Conservation (phyloP, 2,888 invertebrate species). For the Drosophila suboccidentalis region DNA sequence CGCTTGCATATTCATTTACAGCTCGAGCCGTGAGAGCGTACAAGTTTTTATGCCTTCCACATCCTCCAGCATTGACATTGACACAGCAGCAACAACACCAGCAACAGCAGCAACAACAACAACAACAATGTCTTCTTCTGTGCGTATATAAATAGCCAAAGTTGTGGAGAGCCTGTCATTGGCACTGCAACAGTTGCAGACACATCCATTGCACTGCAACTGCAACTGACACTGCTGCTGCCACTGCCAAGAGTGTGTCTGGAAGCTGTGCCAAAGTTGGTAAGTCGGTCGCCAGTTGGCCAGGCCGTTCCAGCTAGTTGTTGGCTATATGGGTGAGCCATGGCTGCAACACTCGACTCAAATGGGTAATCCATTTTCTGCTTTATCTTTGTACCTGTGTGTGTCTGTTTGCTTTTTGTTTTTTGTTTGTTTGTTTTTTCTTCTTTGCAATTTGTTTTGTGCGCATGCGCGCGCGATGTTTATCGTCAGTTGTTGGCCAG, state of each 20-base stretch:
- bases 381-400: conserved; percentile 19
- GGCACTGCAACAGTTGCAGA: conserved; percentile 15
- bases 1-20: conserved; percentile 77
- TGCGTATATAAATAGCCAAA: conserved; percentile 68
- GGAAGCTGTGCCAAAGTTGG: conserved; percentile 55
- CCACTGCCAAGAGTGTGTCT: conserved; percentile 40
- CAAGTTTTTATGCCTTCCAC: conserved; percentile 61
- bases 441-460: conserved; percentile 75
- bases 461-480: conserved; percentile 71
- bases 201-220: conserved; percentile 25
- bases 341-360: conserved; percentile 48
- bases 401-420: conserved; percentile 21
- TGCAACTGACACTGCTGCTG: conserved; percentile 26
- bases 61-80: conserved; percentile 54
- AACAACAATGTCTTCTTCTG: conserved; percentile 40
- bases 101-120: conserved; percentile 33
- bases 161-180: conserved; percentile 50
- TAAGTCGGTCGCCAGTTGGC: conserved; percentile 65
- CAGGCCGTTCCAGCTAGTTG: conserved; percentile 27
- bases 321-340: conserved; percentile 62
- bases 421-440: conserved; percentile 5
- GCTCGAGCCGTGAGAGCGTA: conserved; percentile 68
- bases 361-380: conserved; percentile 76
- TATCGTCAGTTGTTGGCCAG: conserved; percentile 56
- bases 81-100: conserved; percentile 48